These are phyloP conservation scores for Etheostoma spectabile DNA, from an alignment of 2,113 vertebrate genomes.

Conservation along the genomic window DNA sequence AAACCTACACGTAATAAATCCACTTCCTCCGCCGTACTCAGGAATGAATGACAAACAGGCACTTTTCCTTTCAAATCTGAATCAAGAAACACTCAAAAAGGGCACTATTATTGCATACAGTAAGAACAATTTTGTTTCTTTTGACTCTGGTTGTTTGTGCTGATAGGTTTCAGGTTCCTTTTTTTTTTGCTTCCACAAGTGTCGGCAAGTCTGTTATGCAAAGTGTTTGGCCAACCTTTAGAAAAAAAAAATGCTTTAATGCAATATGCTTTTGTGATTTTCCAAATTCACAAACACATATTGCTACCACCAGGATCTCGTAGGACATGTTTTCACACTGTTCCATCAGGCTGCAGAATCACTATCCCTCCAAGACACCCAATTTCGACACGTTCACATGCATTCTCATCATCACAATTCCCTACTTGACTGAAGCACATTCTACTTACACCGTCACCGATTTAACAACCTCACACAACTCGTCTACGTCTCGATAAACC, in stretches of 20 bases:
- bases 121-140: conserved; percentile 47
- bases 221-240: conserved; percentile 32
- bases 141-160: conserved; percentile 49
- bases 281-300: conserved; percentile 40
- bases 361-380: conserved; percentile 27
- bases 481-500: conserved; percentile 33
- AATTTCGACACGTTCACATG: conserved; percentile 56
- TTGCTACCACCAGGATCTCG: conserved; percentile 62
- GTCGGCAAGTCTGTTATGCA: conserved; percentile 46
- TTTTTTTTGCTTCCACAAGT: conserved; percentile 38
- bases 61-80: conserved; percentile 80
- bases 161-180: conserved; percentile 32
- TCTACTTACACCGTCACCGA: conserved; percentile 51
- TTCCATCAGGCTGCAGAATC: conserved; percentile 28
- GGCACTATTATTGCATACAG: conserved; percentile 78
- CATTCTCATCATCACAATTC: conserved; percentile 47
- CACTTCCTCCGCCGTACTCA: conserved; percentile 48
- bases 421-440: conserved; percentile 63
- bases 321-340: conserved; percentile 20
- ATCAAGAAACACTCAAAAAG: conserved; percentile 52
- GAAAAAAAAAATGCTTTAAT: neutral
- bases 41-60: conserved; percentile 83
- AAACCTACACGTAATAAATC: conserved; percentile 40
- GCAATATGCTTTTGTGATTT: too few relatives aligned
- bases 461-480: conserved; percentile 42